Base-by-base conservation (phyloP, 2,113 vertebrate species). In the Smithornis capensis region DNA sequence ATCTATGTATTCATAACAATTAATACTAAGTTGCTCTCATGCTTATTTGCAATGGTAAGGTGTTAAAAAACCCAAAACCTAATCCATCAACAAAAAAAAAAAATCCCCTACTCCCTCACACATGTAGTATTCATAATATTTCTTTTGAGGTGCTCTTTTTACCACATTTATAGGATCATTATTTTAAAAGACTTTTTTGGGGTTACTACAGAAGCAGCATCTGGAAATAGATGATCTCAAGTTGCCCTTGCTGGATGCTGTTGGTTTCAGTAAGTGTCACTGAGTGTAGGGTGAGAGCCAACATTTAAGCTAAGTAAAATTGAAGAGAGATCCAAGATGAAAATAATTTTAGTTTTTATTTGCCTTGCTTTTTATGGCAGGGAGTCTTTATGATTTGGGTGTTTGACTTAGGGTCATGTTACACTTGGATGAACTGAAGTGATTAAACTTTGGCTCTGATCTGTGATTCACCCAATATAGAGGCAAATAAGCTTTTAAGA, bases 361-460 rank as follows among this genome's bases (percentile, higher is more conserved):
- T 91, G 22, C n/a, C 37, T 76, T 83, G 22, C 18, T 75, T 78
- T 85, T 35, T 78, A 31, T 90, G 50, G 7, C 52, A 40, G 71
- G 38, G 42, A 65, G 14, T 64, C 93, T 87, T 91, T 83, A 27
- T 63, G 49, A 59, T 42, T 60, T 28, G 7, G 23, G 21, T 75
- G 42, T 83, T 94, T 87, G 62, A 62, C 67, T 15, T 69, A 78
- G 53, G 65, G 45, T 79, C 47, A 1, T 57, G 57, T 86, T 92
- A 71, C 80, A 52, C 63, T 83, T 94, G 73, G 33, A 42, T 78
- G 80, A 76, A 44, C 83, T 65, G 78, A 68, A 62, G 29, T 87
- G 70, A 90, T 97, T 90, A 74, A 96, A 89, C 40, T 88, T 94
- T 2, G 5, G 27, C 57, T 89, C 76, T 80, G 29, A 76, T 96